A percentile compares a stretch with the other conserved stretches of the same genome.
Conservation (phyloP, 2,797 vertebrate genomes). For the Myripristis jacobus region DNA sequence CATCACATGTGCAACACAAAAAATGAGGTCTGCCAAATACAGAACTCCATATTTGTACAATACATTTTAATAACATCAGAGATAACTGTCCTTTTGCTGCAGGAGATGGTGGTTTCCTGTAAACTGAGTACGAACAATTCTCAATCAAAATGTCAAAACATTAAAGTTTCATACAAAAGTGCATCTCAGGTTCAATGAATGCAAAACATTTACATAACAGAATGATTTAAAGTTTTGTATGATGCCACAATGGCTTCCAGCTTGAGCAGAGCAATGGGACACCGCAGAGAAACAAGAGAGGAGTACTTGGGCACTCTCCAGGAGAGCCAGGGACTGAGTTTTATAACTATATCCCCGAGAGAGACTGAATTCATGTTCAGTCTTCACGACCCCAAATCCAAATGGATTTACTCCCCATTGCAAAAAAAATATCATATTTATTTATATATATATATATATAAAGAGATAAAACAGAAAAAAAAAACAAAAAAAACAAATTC, state of each 20-base stretch:
- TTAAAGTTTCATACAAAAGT: conserved; percentile 88
- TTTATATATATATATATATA: too few relatives aligned
- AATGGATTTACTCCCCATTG: conserved; percentile 89
- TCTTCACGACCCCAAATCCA: conserved; percentile 86
- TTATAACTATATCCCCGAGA: conserved; percentile 65
- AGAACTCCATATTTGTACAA: conserved; percentile 88
- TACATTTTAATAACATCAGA: conserved; percentile 85
- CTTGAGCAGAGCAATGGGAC: conserved; percentile 75
- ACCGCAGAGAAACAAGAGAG: conserved; percentile 71
- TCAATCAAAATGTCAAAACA: conserved; percentile 86
- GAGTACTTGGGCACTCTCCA: conserved; percentile 73
- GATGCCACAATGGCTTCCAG: conserved; percentile 80
- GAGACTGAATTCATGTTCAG: conserved; percentile 80
- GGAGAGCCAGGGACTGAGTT: conserved; percentile 74
- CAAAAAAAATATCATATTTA: conserved; percentile 75
- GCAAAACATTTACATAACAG: conserved; percentile 86
- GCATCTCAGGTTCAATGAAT: conserved; percentile 87
- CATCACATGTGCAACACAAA: conserved; percentile 90
- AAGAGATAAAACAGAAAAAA: conserved; percentile 70
- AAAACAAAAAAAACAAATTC: conserved; percentile 82
- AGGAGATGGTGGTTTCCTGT: conserved; percentile 85
- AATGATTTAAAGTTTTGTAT: conserved; percentile 74
- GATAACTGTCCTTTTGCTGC: conserved; percentile 82
- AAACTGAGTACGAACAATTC: conserved; percentile 82
- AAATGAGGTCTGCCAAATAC: conserved; percentile 87